Conservation (phyloP, 2,888 invertebrate species). For the Flexamia atlantica region DNA sequence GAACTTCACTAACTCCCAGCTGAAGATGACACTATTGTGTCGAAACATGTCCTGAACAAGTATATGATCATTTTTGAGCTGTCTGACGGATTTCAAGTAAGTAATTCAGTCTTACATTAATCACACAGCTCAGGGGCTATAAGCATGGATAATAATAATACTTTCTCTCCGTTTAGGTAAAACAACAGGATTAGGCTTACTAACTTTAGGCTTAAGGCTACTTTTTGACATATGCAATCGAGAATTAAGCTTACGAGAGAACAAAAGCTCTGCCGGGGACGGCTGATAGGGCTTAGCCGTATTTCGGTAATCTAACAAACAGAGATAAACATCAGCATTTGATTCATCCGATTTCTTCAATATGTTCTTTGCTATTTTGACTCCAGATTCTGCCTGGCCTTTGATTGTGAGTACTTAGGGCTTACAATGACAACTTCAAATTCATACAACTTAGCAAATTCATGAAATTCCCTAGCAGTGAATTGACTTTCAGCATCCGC, state of each 20-base stretch:
- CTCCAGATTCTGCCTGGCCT: constrained; percentile 52
- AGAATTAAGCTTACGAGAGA: constrained; percentile 40
- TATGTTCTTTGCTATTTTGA: constrained; percentile 41
- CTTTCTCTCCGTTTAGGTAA: no score
- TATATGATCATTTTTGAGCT: no score
- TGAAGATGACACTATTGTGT: no score
- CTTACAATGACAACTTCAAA: constrained; percentile 38
- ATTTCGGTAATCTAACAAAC: constrained; percentile 49
- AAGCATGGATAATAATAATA: no score
- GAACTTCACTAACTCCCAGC: no score
- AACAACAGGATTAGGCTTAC: constrained; percentile 36
- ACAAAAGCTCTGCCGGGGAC: constrained; percentile 40
- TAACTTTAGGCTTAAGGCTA: constrained; percentile 42
- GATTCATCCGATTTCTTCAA: constrained; percentile 43
- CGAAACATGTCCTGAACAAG: no score
- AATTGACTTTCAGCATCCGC: constrained; percentile 50
- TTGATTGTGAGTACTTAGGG: constrained; percentile 52
- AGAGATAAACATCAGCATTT: constrained; percentile 43
- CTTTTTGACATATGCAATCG: constrained; percentile 18
- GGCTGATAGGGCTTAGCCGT: constrained; percentile 46
- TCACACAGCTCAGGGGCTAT: no score
- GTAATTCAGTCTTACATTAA: no score
- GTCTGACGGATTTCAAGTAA: no score
- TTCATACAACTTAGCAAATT: constrained; percentile 15
- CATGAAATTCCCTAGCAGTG: constrained; percentile 42